Conservation (phyloP, 2,888 invertebrate species). For the Heteropelma amictum region DNA sequence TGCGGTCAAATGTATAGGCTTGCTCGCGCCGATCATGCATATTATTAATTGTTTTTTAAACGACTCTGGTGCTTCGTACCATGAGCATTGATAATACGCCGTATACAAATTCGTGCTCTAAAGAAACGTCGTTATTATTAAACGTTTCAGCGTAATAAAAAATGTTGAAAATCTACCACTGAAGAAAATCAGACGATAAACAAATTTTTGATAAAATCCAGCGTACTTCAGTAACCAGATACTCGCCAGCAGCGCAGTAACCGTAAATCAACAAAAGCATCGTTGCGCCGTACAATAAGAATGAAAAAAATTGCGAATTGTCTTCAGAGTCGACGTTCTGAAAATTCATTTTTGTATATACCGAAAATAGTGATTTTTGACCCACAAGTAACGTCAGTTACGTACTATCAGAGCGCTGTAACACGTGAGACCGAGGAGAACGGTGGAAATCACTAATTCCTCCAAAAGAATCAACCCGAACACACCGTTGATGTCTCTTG, state of each 20-base stretch:
- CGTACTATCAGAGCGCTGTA: conserved; percentile 36
- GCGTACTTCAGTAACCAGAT: conserved; percentile 55
- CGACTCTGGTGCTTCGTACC: conserved; percentile 27
- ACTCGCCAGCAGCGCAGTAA: conserved; percentile 60
- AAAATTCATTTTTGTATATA: neutral
- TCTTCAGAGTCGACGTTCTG: neutral
- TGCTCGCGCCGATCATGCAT: conserved; percentile 38
- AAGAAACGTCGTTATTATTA: neutral
- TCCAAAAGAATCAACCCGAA: conserved; percentile 47
- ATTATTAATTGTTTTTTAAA: conserved; percentile 44
- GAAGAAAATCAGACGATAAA: neutral
- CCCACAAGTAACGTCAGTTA: neutral
- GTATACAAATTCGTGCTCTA: conserved; percentile 39
- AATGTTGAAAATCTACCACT: neutral
- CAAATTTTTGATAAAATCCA: neutral
- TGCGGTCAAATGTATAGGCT: conserved; percentile 33
- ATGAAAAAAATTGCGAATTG: neutral
- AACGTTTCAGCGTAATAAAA: neutral
- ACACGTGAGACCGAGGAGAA: conserved; percentile 46
- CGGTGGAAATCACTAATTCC: conserved; percentile 44
- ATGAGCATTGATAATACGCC: conserved; percentile 36
- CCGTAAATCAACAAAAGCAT: conserved; percentile 54
- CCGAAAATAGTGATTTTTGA: neutral
- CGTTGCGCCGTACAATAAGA: conserved; percentile 13
- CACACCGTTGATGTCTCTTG: conserved; percentile 44